A percentile compares a stretch with the other conserved stretches of the same genome.
phyloP scores from a whole-genome alignment of 2,113 vertebrate species.

The Hucho hucho region DNA sequence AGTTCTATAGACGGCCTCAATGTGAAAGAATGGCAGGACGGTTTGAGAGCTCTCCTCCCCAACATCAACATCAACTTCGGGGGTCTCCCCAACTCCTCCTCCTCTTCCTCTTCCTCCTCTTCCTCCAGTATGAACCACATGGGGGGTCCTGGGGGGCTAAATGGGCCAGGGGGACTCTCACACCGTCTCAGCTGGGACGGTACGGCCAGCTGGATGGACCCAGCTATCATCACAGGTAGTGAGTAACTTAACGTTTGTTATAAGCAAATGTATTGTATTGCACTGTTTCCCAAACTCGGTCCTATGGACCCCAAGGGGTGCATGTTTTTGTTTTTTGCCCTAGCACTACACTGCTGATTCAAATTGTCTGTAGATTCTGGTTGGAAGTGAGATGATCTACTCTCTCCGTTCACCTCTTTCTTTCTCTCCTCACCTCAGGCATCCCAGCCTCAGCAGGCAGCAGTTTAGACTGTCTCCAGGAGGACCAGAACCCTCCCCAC shows the following conservation, averaged over 20 bases:
- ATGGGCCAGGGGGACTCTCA: slow-evolving; percentile 83
- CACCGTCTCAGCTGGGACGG: slow-evolving; percentile 97
- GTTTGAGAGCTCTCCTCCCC: slow-evolving; percentile 97
- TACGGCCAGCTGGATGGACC: slow-evolving; percentile 99
- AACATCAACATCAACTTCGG: slow-evolving; percentile 99
- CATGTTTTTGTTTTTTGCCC: too few species aligned
- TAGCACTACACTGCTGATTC: too few species aligned
- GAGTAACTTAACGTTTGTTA: too few species aligned
- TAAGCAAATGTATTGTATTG: too few species aligned
- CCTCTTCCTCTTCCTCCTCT: slow-evolving; percentile 83
- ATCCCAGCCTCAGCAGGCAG: slow-evolving; percentile 91
- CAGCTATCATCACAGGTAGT: slow-evolving; percentile 98
- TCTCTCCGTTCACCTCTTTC: neutral
- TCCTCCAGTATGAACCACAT: slow-evolving; percentile 98
- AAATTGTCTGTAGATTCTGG: too few species aligned
- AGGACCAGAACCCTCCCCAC: slow-evolving; percentile 95
- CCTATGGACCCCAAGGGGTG: too few species aligned
- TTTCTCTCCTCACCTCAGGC: slow-evolving; percentile 67
- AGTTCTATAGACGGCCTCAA: slow-evolving; percentile 98
- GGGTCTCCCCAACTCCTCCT: slow-evolving; percentile 92
- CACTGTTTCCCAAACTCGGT: too few species aligned
- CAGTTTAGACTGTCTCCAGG: slow-evolving; percentile 98
- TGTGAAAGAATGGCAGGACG: slow-evolving; percentile 99
- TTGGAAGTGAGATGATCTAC: too few species aligned
- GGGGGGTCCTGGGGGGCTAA: slow-evolving; percentile 44